Base-by-base conservation (phyloP, 2,888 invertebrate species). In the Odontothrips loti region DNA sequence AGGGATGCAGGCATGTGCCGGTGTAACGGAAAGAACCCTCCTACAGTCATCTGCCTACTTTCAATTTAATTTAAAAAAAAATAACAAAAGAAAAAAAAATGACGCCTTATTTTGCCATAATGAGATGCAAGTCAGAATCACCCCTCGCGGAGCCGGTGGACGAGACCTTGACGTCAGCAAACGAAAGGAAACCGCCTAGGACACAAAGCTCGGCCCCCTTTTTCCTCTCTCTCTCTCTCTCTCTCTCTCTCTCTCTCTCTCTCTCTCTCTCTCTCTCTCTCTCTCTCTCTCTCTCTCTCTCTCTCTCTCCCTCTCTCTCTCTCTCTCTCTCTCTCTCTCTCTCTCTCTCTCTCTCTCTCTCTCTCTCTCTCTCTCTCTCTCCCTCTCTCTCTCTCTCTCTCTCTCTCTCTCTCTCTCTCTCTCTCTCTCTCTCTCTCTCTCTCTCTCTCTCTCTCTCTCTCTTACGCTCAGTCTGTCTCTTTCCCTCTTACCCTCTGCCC, bases 321-420 rank as follows among this genome's bases (percentile, higher is more conserved):
- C n/a, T n/a, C n/a, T n/a, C n/a, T n/a, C n/a, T n/a, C n/a, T n/a
- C n/a, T n/a, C 48, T 15, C 48, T 48, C 48, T 48, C 9, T 15
- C 48, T 48, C 48, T 20, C 81, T 43, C 43, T 11, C 27, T 17
- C 68, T n/a, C 79, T 48, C 80, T 63, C 63, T 68, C 17, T 68
- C 29, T 63, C 82, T 23, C 48, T 58, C 15, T 51, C 79, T n/a
- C 79, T 63, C 29, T 78, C 27, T 79, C n/a, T 43, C 43, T 15
- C 47, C 51, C 79, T n/a, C 63, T 34, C 80, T 48, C 34, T 43
- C 80, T 82, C 82, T 48, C 47, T 63, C 4, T 47, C 80, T 63
- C 15, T 80, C 78, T 47, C 27, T 9, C 9, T 48, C 43, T 58
- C 58, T 27, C 27, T 47, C 80, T 80, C 81, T 80, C 80, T 29